A percentile compares a stretch with the other conserved stretches of the same genome.
Conservation (phyloP, 1,140 invertebrate species). For the Batillaria attramentaria region DNA sequence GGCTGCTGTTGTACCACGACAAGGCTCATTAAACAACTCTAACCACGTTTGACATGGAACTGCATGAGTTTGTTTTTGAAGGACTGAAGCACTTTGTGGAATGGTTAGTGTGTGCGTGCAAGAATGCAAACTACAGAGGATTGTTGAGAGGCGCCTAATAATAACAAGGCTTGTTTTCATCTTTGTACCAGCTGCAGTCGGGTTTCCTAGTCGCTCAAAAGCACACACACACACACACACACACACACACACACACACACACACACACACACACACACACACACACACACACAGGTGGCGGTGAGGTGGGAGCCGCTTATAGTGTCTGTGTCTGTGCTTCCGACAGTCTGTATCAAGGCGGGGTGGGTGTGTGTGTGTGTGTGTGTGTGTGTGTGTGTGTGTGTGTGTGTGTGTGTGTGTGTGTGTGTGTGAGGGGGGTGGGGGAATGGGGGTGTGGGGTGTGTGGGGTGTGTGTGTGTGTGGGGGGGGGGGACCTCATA, state of each 20-base stretch:
- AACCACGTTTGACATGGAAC: too few species aligned
- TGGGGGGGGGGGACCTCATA: too few species aligned
- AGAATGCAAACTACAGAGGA: too few species aligned
- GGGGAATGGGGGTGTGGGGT: not conserved
- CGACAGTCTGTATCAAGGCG: not conserved
- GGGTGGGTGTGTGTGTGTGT: not conserved
- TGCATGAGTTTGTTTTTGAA: too few species aligned
- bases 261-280: slow-evolving; percentile 9
- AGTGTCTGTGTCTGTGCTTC: not conserved
- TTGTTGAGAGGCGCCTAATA: too few species aligned
- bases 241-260: not conserved
- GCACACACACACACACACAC: not conserved
- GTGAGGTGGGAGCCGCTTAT: not conserved
- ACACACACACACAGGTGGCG: not conserved
- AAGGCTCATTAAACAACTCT: too few species aligned
- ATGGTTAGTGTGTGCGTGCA: too few species aligned
- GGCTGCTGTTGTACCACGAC: too few species aligned
- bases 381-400: not conserved
- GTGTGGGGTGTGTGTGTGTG: not conserved
- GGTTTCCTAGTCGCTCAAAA: too few species aligned
- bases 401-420: not conserved
- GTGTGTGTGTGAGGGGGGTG: not conserved
- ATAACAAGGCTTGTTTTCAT: too few species aligned
- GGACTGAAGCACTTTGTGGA: too few species aligned
- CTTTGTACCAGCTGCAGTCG: too few species aligned